Percentiles rank a stretch among this genome's conserved stretches.
phyloP scores from a whole-genome alignment of 2,113 vertebrate species.

The Carollia perspicillata region DNA sequence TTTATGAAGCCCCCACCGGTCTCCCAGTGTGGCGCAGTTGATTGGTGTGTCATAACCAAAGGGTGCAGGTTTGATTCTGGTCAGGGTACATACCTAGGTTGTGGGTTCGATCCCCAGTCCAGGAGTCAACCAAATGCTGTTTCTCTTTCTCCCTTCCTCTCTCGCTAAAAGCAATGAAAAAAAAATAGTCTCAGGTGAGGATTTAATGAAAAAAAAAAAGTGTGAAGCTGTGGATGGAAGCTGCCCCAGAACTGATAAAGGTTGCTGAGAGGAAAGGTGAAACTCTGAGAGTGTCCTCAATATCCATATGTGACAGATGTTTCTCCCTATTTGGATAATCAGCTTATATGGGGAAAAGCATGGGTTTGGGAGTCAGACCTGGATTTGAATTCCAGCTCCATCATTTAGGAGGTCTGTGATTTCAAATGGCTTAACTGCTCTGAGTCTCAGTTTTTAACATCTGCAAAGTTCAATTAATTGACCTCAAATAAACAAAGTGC shows the following conservation, averaged over 20 bases:
- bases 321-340: neutral
- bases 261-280: neutral
- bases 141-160: neutral
- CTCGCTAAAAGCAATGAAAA: neutral
- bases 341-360: neutral
- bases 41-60: too few species aligned
- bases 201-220: neutral
- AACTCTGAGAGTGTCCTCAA: too few species aligned
- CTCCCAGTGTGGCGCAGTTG: too few species aligned
- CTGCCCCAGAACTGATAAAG: neutral
- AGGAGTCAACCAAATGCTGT: too few species aligned
- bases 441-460: neutral
- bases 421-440: neutral
- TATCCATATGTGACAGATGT: neutral
- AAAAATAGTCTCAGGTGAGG: neutral
- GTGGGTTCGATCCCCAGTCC: too few species aligned
- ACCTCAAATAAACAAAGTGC: neutral
- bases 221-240: neutral
- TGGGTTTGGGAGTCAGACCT: neutral
- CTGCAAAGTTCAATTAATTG: neutral
- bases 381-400: neutral
- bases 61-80: too few species aligned
- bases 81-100: too few species aligned
- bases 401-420: neutral
- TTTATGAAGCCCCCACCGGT: neutral